Base-by-base conservation (phyloP, 2,888 invertebrate genomes). In the Drosophila emarginata region DNA sequence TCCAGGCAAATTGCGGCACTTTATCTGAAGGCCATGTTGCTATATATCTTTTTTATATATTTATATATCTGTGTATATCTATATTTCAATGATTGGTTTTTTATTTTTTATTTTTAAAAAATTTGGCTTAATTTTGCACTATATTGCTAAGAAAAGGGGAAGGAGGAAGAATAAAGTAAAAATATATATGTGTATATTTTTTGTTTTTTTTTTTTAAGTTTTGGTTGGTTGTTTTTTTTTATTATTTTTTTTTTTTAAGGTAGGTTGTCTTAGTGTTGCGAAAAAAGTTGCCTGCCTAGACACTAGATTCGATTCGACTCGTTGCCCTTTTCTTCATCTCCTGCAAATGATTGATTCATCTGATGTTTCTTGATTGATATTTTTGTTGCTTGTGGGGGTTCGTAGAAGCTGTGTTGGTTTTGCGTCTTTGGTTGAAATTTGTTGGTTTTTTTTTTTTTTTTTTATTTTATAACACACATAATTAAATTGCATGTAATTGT, bases 91-190 rank as follows among this genome's bases (percentile, higher is more conserved):
- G 57, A 57, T 71, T 70, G 45, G 9, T n/a, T 39, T 58, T 62
- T 57, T 61, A 63, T 76, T 76, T 77, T 79, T 84, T 81, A 78
- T 84, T 84, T 84, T 84, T n/a, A n/a, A n/a, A n/a, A 88, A 76
- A 77, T 81, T 81, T 85, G 89, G 76, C 76, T 88, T 76, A 58
- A 82, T 82, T 82, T 86, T 85, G 85, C 80, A 90, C 91, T 91
- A 91, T 91, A 91, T 90, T 86, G 91, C 91, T 91, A 91, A 90
- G 91, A 91, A 89, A 91, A 86, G 87, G 90, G 75, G 79, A 82
- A 80, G 90, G 73, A 83, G 87, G 88, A 90, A 90, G 86, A 91
- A 91, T 71, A 91, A 91, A 91, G 90, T 90, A 91, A 91, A 91
- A 91, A 91, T 90, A 89, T 89, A 87, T 90, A 72, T 80, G 77